Percentiles rank a stretch among this genome's conserved stretches.
Conservation (phyloP, 1,140 invertebrate species). For the Drosophila setifemur region DNA sequence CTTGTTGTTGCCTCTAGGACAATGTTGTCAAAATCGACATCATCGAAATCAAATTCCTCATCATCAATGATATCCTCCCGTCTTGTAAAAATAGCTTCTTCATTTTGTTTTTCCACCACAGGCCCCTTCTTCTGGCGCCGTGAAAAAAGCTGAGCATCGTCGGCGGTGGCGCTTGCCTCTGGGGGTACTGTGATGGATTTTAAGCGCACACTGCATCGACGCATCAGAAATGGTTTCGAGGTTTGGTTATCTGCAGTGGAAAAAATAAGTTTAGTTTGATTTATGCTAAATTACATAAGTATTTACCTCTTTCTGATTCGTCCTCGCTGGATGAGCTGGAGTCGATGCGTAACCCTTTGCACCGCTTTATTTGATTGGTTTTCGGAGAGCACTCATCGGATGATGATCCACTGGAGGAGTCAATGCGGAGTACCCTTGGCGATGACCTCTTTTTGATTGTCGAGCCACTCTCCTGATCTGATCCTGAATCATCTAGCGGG, state of each 20-base stretch:
- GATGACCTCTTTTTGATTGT: neutral
- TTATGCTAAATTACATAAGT: neutral
- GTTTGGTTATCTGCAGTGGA: neutral
- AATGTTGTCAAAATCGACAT: too few species aligned
- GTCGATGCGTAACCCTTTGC: neutral
- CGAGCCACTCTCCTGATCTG: conserved; percentile 1
- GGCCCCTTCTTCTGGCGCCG: neutral
- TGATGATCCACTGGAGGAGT: conserved; percentile 20
- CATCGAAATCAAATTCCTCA: too few species aligned
- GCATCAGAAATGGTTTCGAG: neutral
- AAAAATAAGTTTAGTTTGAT: neutral
- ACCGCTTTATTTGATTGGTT: neutral
- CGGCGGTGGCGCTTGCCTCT: neutral
- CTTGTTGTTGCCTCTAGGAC: too few species aligned
- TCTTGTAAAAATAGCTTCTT: neutral
- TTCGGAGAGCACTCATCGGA: too few species aligned
- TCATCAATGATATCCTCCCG: too few species aligned
- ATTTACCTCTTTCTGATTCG: neutral
- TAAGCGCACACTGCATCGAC: neutral
- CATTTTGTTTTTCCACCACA: neutral
- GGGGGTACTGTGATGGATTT: neutral
- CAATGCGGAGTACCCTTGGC: conserved; percentile 15
- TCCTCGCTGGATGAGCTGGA: neutral
- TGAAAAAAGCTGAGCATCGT: neutral
- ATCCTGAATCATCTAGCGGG: conserved; percentile 5